Percentiles rank a stretch among this genome's conserved stretches.
Conservation (phyloP, 2,113 vertebrate genomes). For the Eretmodus cyanostictus region DNA sequence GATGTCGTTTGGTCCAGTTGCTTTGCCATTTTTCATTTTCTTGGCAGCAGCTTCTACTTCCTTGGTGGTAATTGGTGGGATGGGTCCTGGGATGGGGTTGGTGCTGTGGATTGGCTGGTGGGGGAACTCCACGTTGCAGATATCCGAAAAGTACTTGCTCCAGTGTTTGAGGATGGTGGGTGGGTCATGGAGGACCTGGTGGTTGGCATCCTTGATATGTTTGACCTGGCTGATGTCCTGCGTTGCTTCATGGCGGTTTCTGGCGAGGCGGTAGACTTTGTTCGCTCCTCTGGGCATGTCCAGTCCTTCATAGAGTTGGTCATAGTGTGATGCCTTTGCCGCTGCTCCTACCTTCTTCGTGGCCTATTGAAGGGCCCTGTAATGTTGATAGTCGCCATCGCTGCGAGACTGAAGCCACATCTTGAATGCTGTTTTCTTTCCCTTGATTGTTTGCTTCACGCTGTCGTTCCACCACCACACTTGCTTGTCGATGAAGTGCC, state of each 20-base stretch:
- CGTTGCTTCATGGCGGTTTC: accelerated
- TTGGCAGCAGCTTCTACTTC: not conserved
- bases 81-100: not conserved
- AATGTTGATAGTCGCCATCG: not conserved
- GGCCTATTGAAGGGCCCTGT: not conserved
- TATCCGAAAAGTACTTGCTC: not conserved
- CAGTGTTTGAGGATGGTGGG: not conserved
- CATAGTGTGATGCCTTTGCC: not conserved
- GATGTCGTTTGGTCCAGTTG: not conserved
- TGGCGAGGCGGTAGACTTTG: not conserved
- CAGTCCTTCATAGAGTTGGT: not conserved
- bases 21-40: not conserved
- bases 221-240: not conserved
- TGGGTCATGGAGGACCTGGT: not conserved
- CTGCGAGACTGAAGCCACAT: not conserved
- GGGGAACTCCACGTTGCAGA: not conserved
- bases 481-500: not conserved
- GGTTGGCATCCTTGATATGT: not conserved
- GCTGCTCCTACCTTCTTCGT: not conserved
- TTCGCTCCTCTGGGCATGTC: not conserved
- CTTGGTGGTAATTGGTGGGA: not conserved
- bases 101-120: not conserved
- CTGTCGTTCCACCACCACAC: not conserved
- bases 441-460: not conserved
- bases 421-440: not conserved